A percentile compares a stretch with the other conserved stretches of the same genome.
These are phyloP conservation scores for Valencia hispanica DNA, from an alignment of 2,797 vertebrate species.

Conservation along the genomic window DNA sequence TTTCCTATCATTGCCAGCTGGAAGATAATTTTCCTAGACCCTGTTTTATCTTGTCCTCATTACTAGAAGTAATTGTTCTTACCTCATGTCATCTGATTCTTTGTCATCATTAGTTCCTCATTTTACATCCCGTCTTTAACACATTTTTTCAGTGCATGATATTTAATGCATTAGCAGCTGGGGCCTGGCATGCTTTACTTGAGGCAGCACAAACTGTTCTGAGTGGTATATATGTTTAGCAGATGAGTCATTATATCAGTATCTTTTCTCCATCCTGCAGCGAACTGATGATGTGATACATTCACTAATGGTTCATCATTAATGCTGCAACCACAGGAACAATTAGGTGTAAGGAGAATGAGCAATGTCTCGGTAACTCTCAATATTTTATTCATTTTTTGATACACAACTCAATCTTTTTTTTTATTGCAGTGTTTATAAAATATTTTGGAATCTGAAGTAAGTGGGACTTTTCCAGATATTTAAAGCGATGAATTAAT, in stretches of 20 bases:
- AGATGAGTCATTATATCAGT: constrained; percentile 61
- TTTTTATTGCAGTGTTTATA: not conserved
- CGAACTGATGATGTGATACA: constrained; percentile 40
- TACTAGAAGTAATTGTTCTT: not conserved
- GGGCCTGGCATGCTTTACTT: constrained; percentile 36
- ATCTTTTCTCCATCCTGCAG: constrained; percentile 14
- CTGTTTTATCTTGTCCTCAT: not conserved
- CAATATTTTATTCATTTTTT: not conserved
- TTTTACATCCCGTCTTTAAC: not conserved
- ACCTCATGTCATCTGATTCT: not conserved
- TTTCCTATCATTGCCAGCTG: not conserved
- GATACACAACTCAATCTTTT: not conserved
- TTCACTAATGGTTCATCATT: constrained; percentile 24
- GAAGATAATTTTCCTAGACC: not conserved
- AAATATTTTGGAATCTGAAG: not conserved
- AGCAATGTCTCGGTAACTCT: not conserved
- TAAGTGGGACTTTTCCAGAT: not conserved
- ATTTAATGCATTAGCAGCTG: constrained; percentile 51
- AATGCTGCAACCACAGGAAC: constrained; percentile 22
- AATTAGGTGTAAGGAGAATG: constrained; percentile 1
- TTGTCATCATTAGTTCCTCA: not conserved
- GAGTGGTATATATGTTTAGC: constrained; percentile 36
- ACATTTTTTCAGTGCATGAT: constrained; percentile 25
- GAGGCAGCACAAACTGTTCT: constrained; percentile 55
- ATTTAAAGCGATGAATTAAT: not conserved